phyloP scores from a whole-genome alignment of 2,888 invertebrate genomes.

The Synanthedon andrenaeformis region DNA sequence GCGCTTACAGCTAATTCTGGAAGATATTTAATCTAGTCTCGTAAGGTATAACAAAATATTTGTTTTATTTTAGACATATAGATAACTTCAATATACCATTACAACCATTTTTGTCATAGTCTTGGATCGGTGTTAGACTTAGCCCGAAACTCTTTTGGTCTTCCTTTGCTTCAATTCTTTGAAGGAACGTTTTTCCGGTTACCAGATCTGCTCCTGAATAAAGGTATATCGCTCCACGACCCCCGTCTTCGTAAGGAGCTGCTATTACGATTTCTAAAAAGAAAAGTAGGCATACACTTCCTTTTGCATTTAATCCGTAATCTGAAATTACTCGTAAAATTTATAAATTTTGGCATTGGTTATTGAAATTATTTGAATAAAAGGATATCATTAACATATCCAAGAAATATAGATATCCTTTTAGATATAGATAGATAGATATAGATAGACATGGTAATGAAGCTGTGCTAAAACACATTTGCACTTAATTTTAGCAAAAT shows the following conservation, averaged over 20 bases:
- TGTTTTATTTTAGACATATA: too few species aligned
- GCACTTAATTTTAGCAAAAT: too few species aligned
- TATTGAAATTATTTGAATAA: too few species aligned
- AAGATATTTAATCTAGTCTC: neutral
- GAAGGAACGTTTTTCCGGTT: slow-evolving; percentile 11
- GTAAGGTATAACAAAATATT: too few species aligned
- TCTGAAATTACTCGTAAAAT: neutral
- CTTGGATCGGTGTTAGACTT: slow-evolving; percentile 23
- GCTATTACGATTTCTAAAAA: slow-evolving; percentile 37
- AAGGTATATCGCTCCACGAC: slow-evolving; percentile 36
- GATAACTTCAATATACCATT: slow-evolving; percentile 21
- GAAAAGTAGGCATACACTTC: neutral
- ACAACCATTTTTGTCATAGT: slow-evolving; percentile 30
- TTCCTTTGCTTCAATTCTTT: slow-evolving; percentile 15
- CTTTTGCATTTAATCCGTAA: too few species aligned
- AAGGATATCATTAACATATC: too few species aligned
- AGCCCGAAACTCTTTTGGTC: slow-evolving; percentile 22
- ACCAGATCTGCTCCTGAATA: slow-evolving; percentile 29
- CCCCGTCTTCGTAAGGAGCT: slow-evolving; percentile 36
- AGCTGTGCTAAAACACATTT: too few species aligned
- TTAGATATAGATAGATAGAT: too few species aligned
- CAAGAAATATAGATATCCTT: too few species aligned
- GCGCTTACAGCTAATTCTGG: slow-evolving; percentile 45
- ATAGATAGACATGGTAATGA: too few species aligned
- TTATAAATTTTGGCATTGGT: neutral